Base-by-base conservation (phyloP, 2,113 vertebrate species). In the Tylochromis polylepis region DNA sequence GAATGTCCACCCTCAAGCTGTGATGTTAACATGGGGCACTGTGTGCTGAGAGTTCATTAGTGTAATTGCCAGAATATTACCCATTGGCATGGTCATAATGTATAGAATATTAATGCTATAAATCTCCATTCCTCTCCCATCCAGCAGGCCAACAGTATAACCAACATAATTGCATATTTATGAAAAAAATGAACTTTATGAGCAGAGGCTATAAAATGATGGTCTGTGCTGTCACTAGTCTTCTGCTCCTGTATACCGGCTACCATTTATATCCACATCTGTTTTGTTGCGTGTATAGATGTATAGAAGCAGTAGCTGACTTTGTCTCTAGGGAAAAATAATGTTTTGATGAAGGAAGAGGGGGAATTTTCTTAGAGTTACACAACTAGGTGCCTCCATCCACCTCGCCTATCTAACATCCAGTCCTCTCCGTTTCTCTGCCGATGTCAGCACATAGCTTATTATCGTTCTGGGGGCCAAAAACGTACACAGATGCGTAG, bases 21-120 rank as follows among this genome's bases (percentile, higher is more conserved):
- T 88, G 85, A 92, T 94, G 93, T 94, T 95, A 95, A 94, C 93
- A 92, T 34, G 88, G 84, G 86, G 86, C 94, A 91, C 75, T 57
- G 90, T 92, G 49, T 88, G 91, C 90, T 59, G 89, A 91, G 93
- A 94, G 87, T 94, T 94, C 94, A 95, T 94, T 94, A 94, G 93
- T 92, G 89, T 95, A 93, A 95, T 95, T 94, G 92, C 85, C 85
- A 91, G 85, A 93, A 92, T 95, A 94, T 94, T 89, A 91, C 91
- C 94, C 94, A 92, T 79, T 95, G 93, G 94, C 92, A 85, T 85
- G 91, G 91, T 91, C 94, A 89, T 93, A 93, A 93, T 92, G 89
- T 94, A 92, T 92, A 79, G 88, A 93, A 94, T 93, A 91, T 93
- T 93, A 95, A 94, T 89, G 81, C 88, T 72, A 90, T 91, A 93